phyloP scores from a whole-genome alignment of 2,797 vertebrate genomes.

The Threskiornis aethiopicus region DNA sequence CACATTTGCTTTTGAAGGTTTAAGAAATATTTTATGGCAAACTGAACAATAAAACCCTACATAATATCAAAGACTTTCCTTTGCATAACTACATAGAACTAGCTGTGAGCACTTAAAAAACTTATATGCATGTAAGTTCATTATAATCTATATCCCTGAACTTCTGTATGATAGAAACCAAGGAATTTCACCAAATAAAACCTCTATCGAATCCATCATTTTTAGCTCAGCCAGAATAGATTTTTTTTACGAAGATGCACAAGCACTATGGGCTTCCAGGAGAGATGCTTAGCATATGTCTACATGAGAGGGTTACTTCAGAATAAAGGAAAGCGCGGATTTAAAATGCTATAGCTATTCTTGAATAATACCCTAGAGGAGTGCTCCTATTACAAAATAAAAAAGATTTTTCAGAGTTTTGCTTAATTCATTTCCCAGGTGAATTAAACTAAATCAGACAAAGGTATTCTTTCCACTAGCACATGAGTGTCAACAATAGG shows the following conservation, averaged over 20 bases:
- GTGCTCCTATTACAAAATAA: constrained; percentile 58
- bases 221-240: neutral
- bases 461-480: neutral
- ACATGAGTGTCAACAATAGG: neutral
- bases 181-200: neutral
- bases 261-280: neutral
- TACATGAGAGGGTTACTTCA: constrained; percentile 16
- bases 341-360: constrained; percentile 53
- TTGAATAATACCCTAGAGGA: constrained; percentile 53
- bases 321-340: neutral
- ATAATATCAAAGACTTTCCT: neutral
- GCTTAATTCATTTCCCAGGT: constrained; percentile 40
- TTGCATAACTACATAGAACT: neutral
- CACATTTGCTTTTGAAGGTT: neutral
- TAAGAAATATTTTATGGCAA: neutral
- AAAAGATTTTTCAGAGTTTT: constrained; percentile 34
- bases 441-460: constrained; percentile 45
- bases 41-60: neutral
- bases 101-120: neutral
- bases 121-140: neutral
- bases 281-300: neutral
- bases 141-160: neutral
- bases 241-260: neutral
- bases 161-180: neutral
- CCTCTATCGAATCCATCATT: neutral